Conservation (phyloP, 64 coral and sea anemone genomes). For the Stichodactyla mertensii region DNA sequence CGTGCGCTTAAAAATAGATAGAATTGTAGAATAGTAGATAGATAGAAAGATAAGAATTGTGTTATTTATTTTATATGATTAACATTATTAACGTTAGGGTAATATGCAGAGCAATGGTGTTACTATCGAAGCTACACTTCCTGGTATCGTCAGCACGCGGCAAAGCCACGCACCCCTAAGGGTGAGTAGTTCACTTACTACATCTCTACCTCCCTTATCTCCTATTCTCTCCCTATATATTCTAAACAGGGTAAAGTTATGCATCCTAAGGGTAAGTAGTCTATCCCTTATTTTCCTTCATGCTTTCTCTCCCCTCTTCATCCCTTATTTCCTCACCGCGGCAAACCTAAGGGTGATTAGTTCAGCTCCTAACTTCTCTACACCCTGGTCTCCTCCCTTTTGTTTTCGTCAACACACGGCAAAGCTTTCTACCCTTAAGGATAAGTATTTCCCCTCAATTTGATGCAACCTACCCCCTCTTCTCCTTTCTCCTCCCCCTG, state of each 20-base stretch:
- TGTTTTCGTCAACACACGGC: background rate
- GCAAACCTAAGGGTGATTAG: conserved; percentile 35
- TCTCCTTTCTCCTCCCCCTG: too few relatives aligned
- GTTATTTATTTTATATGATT: background rate
- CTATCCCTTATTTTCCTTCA: too few relatives aligned
- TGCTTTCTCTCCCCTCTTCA: too few relatives aligned
- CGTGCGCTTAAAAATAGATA: too few relatives aligned
- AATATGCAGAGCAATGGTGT: conserved; percentile 55
- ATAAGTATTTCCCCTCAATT: too few relatives aligned
- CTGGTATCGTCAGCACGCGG: conserved; percentile 42
- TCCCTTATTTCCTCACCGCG: too few relatives aligned
- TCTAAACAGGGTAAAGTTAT: background rate
- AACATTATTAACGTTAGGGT: conserved; percentile 26
- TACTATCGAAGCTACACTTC: conserved; percentile 46
- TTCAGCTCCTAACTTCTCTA: background rate
- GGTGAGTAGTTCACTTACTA: conserved; percentile 15
- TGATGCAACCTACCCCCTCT: too few relatives aligned
- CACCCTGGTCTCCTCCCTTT: background rate
- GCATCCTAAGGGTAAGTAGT: background rate
- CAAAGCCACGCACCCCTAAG: conserved; percentile 58
- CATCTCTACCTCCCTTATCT: background rate
- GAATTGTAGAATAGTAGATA: too few relatives aligned
- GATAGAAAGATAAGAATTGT: too few relatives aligned
- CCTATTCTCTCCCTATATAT: background rate
- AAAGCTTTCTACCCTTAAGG: background rate